These are phyloP conservation scores for Bombycilla garrulus DNA, from an alignment of 2,113 vertebrate genomes.

Conservation along the genomic window DNA sequence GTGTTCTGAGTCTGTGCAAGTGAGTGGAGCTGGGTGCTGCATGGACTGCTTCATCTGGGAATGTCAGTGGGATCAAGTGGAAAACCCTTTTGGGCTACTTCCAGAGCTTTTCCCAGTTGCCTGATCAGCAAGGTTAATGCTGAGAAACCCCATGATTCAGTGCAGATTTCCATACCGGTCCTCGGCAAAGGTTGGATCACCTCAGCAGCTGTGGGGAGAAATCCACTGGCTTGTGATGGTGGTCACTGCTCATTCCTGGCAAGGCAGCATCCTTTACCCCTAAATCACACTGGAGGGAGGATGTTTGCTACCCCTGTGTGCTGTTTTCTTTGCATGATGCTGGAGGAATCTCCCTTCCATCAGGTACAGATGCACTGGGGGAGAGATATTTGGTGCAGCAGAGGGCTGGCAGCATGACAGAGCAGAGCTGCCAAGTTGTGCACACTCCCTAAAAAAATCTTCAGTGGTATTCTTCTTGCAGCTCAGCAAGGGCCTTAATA, in stretches of 20 bases:
- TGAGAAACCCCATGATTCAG: background rate
- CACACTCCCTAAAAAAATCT: background rate
- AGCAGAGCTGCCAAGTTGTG: background rate
- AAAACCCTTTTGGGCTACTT: background rate
- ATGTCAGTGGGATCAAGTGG: accelerated
- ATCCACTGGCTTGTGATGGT: accelerated
- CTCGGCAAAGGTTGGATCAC: background rate
- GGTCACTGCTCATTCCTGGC: background rate
- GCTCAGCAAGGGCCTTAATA: background rate
- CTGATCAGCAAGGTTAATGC: background rate
- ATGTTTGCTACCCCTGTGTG: background rate
- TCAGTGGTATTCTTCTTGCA: background rate
- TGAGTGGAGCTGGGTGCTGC: background rate
- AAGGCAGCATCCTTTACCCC: background rate
- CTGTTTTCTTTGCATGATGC: background rate
- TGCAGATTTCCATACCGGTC: background rate
- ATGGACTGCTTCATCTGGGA: background rate
- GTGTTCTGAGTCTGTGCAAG: background rate
- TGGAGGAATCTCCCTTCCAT: background rate
- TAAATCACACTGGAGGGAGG: background rate
- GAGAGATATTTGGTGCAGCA: background rate
- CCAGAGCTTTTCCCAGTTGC: background rate
- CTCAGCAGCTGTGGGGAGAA: background rate
- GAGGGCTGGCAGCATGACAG: background rate
- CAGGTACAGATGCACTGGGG: accelerated